Evolutionary conservation across 2,113 vertebrate species (phyloP).

Genomic region (Gymnobelideus leadbeateri): DNA sequence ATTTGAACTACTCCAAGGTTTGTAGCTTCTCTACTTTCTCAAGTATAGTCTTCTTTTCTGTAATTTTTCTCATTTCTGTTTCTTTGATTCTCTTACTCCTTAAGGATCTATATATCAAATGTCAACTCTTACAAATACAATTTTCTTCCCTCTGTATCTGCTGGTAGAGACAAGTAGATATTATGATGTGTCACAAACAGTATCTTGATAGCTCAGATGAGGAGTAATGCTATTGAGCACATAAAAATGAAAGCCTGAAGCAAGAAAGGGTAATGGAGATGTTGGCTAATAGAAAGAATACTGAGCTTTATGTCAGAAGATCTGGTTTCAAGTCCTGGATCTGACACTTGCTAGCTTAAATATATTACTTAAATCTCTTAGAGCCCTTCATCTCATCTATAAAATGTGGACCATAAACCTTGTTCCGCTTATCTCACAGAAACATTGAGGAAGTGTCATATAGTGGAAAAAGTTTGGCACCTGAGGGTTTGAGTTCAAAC

Average conservation of each 20-base stretch:
- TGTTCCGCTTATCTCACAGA: not conserved
- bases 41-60: not conserved
- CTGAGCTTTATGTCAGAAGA: not conserved
- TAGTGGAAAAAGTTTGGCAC: not conserved
- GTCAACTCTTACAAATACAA: not conserved
- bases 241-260: constrained; percentile 10
- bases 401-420: not conserved
- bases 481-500: not conserved
- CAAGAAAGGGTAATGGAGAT: not conserved
- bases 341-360: not conserved
- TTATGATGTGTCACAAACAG: not conserved
- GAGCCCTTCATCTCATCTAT: not conserved
- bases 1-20: not conserved
- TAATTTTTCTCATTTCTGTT: constrained; percentile 28
- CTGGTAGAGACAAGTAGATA: not conserved
- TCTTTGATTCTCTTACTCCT: constrained; percentile 19
- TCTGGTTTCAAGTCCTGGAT: not conserved
- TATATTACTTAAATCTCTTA: not conserved
- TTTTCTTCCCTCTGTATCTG: not conserved
- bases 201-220: not conserved
- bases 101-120: constrained; percentile 36
- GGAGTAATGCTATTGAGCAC: not conserved
- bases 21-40: not conserved
- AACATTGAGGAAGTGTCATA: not conserved
- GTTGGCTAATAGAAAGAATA: not conserved